These are phyloP conservation scores for Dreissena rostriformis DNA, from an alignment of 1,140 invertebrate genomes.

Conservation along the genomic window DNA sequence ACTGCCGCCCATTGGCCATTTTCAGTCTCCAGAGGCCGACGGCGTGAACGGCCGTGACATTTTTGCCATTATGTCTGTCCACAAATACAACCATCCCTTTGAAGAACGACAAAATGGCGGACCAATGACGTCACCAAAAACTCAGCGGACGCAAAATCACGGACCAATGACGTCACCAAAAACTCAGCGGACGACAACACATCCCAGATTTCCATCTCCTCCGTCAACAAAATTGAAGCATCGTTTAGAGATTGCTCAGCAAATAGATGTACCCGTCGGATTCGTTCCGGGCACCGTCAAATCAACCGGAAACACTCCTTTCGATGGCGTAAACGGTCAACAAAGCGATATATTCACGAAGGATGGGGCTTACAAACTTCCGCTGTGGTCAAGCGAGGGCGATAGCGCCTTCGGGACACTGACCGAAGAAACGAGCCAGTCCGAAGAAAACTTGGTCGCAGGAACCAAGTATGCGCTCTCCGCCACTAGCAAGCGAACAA, in stretches of 20 bases:
- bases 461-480: neutral
- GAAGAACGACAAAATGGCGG: neutral
- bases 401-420: constrained; percentile 46
- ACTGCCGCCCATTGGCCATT: constrained; percentile 51
- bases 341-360: neutral
- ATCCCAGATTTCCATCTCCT: constrained; percentile 12
- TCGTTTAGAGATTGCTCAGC: constrained; percentile 21
- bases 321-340: constrained; percentile 20
- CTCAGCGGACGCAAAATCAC: neutral
- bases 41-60: constrained; percentile 24
- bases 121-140: constrained; percentile 1
- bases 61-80: constrained; percentile 55
- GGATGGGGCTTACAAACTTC: constrained; percentile 12
- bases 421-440: constrained; percentile 30
- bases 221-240: neutral
- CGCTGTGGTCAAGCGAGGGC: constrained; percentile 1
- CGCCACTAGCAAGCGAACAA: constrained; percentile 4
- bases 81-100: constrained; percentile 41
- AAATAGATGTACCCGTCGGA: constrained; percentile 11
- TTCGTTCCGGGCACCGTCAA: constrained; percentile 38
- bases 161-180: constrained; percentile 3
- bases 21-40: constrained; percentile 13
- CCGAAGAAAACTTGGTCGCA: neutral
- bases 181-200: neutral
- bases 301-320: constrained; percentile 31